These are phyloP conservation scores for Montipora sp. DNA, from an alignment of 64 coral and sea anemone genomes.

Conservation along the genomic window DNA sequence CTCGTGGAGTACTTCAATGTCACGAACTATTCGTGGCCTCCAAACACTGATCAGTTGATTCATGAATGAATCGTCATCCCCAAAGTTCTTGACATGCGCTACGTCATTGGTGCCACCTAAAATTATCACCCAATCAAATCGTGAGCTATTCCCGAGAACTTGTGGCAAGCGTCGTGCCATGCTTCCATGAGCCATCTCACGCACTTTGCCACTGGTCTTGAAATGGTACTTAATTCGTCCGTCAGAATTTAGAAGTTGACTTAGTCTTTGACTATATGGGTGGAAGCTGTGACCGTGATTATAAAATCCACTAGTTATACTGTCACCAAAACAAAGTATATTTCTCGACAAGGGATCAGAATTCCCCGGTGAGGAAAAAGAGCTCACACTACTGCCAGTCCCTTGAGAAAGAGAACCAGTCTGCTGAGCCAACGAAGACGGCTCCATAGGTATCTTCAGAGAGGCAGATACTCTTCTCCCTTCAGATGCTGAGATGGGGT, in stretches of 20 bases:
- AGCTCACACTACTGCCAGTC: not conserved
- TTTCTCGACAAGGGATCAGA: constrained; percentile 59
- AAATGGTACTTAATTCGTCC: constrained; percentile 67
- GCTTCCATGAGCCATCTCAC: constrained; percentile 96
- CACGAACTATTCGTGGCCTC: constrained; percentile 89
- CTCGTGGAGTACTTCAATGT: constrained; percentile 88
- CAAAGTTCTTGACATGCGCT: constrained; percentile 99
- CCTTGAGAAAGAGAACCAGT: constrained; percentile 11
- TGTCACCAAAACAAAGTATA: constrained; percentile 96
- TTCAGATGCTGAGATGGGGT: not conserved
- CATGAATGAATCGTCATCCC: constrained; percentile 98
- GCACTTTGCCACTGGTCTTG: constrained; percentile 75
- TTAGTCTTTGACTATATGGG: constrained; percentile 87
- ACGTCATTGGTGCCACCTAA: constrained; percentile 98
- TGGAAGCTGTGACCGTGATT: constrained; percentile 72
- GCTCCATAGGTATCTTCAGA: not conserved
- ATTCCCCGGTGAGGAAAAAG: constrained; percentile 23
- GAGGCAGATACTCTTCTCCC: not conserved
- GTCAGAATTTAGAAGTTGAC: constrained; percentile 72
- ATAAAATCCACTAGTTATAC: constrained; percentile 86
- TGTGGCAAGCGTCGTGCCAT: constrained; percentile 91
- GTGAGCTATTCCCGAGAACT: constrained; percentile 87
- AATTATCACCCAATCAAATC: constrained; percentile 98
- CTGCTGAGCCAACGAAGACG: not conserved
- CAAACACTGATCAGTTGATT: constrained; percentile 86